Base-by-base conservation (phyloP, 2,797 vertebrate genomes). In the Microchirus variegatus region DNA sequence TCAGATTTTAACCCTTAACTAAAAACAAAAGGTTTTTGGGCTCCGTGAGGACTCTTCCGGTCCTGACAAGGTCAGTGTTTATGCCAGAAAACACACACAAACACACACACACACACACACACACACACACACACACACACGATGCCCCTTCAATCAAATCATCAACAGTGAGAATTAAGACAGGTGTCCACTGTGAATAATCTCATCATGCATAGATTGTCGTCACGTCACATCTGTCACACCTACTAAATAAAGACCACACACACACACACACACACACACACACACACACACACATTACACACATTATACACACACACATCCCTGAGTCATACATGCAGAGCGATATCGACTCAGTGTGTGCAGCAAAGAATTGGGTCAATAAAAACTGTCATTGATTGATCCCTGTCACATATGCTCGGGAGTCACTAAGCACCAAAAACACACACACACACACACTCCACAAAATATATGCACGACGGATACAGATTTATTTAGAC, bases 271-370 rank as follows among this genome's bases (percentile, higher is more conserved):
- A 59, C 67, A 31, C 22, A 22, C 1, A 22, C 75, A 74, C 84
- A 80, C 66, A 41, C 40, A 13, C 1, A 42, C 78, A 77, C 84
- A 59, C 67, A 31, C n/a, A n/a, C n/a, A n/a, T n/a, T n/a, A 22
- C 1, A 22, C 75, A 74, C 84, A 80, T 64, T n/a, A 41, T 11
- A 13, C 1, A 42, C 78, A 77, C 84, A 59, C 67, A 43, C 84
- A 87, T 87, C 77, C 74, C 84, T 89, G 84, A 86, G 87, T 87
- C 88, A 87, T 75, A 70, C 10, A 4, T 48, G 61, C n/a, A n/a
- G 67, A 64, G 69, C 22, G 48, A 57, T 78, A 67, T 81, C 52
- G 75, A 79, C 59, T 51, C 2, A 8, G 19, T 51, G 57, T 66
- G 63, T 57, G 51, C 9, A 22, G 16, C 10, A 41, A 18, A 35